A percentile compares a stretch with the other conserved stretches of the same genome.
Conservation (phyloP, 2,888 invertebrate species). For the Lycocerus yunnanus region DNA sequence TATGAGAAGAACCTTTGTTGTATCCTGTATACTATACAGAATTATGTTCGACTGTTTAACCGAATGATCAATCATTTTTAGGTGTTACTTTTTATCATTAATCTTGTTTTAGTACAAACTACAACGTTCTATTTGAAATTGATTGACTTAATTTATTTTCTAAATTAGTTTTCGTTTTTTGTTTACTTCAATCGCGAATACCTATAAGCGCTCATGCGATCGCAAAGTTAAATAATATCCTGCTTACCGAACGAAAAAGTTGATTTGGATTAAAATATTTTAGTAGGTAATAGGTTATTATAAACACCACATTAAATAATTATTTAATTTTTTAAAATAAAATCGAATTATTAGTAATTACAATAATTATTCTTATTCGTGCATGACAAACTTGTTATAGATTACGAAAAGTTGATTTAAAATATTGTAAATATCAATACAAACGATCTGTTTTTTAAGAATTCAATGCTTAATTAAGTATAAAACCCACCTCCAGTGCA, state of each 20-base stretch:
- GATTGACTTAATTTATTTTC: not conserved
- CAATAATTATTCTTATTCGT: too few relatives aligned
- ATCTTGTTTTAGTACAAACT: not conserved
- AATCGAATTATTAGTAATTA: not conserved
- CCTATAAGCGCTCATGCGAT: not conserved
- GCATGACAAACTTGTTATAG: not conserved
- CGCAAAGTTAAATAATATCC: not conserved
- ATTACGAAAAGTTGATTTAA: not conserved
- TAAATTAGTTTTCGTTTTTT: not conserved
- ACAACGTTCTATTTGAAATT: not conserved
- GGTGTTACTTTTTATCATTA: not conserved
- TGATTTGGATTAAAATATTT: not conserved
- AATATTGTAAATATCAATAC: not conserved
- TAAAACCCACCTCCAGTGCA: not conserved
- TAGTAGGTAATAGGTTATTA: not conserved
- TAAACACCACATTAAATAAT: not conserved
- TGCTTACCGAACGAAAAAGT: not conserved
- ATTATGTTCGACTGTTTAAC: not conserved
- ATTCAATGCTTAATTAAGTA: not conserved
- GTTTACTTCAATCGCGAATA: not conserved
- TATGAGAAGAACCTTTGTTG: too few relatives aligned
- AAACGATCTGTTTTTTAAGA: not conserved
- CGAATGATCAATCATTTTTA: not conserved
- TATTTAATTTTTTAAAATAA: not conserved
- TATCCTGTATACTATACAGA: too few relatives aligned